Percentiles rank a stretch among this genome's conserved stretches.
These are phyloP conservation scores for Digitonthophagus gazella DNA, from an alignment of 2,888 invertebrate genomes.

Conservation along the genomic window DNA sequence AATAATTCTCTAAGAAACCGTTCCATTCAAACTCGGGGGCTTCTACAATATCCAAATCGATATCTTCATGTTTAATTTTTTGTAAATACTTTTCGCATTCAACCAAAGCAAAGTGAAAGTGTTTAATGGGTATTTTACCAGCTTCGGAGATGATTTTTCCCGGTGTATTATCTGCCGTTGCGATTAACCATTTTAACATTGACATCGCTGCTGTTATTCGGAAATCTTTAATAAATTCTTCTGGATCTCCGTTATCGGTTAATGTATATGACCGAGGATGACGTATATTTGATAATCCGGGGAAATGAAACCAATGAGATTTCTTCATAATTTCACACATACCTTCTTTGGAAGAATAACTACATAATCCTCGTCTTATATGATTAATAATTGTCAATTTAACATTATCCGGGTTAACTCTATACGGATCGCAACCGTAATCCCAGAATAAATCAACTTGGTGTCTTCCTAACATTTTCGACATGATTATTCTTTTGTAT, in stretches of 20 bases:
- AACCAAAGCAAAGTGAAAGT: slow-evolving; percentile 68
- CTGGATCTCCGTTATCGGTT: slow-evolving; percentile 56
- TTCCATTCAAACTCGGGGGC: slow-evolving; percentile 63
- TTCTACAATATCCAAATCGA: slow-evolving; percentile 53
- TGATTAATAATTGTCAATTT: slow-evolving; percentile 46
- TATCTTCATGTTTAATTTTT: slow-evolving; percentile 63
- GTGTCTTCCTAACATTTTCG: slow-evolving; percentile 61
- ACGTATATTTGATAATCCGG: slow-evolving; percentile 60
- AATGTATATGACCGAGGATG: slow-evolving; percentile 73
- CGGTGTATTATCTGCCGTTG: slow-evolving; percentile 29
- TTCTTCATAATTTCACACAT: slow-evolving; percentile 58
- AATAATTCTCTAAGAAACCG: slow-evolving; percentile 64
- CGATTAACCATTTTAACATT: slow-evolving; percentile 64
- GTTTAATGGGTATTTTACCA: slow-evolving; percentile 58
- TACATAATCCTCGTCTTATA: slow-evolving; percentile 44
- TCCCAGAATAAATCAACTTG: slow-evolving; percentile 75
- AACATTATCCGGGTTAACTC: slow-evolving; percentile 41
- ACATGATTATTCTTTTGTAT: slow-evolving; percentile 51
- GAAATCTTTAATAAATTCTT: slow-evolving; percentile 69
- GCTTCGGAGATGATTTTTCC: slow-evolving; percentile 49
- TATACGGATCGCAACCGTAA: slow-evolving; percentile 44
- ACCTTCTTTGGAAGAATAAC: slow-evolving; percentile 56
- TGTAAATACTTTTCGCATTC: slow-evolving; percentile 67
- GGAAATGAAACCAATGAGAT: slow-evolving; percentile 57
- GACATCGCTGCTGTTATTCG: slow-evolving; percentile 76